Conservation (phyloP, 2,888 invertebrate species). For the Nasonia oneida region DNA sequence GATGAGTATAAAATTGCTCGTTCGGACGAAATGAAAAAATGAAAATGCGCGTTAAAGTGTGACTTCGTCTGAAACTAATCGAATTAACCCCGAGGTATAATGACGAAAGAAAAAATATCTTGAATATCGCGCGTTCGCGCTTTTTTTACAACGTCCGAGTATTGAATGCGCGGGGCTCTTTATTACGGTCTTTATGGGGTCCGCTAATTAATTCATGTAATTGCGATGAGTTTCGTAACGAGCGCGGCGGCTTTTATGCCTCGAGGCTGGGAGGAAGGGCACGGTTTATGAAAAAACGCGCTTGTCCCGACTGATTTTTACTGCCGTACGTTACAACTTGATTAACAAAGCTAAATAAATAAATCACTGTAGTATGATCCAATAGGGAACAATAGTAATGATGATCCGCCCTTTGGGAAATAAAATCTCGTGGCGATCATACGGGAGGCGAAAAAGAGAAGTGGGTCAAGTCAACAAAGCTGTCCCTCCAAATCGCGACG, state of each 20-base stretch:
- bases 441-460: not conserved
- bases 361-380: not conserved
- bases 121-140: not conserved
- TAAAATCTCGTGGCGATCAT: not conserved
- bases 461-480: slow-evolving; percentile 17
- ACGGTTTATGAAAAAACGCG: not conserved
- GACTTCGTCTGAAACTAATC: not conserved
- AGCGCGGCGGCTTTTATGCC: not conserved
- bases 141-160: not conserved
- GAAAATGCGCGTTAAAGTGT: not conserved
- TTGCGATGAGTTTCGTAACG: slow-evolving; percentile 5
- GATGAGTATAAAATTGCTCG: not conserved
- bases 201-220: slow-evolving; percentile 9
- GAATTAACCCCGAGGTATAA: slow-evolving; percentile 1
- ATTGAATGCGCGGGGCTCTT: not conserved
- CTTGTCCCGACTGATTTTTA: not conserved
- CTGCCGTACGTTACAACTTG: not conserved
- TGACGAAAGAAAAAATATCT: not conserved
- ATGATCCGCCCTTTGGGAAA: not conserved
- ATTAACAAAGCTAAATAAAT: not conserved
- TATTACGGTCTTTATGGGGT: not conserved
- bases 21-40: slow-evolving; percentile 3
- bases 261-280: not conserved
- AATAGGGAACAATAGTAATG: not conserved
- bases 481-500: not conserved